These are phyloP conservation scores for Oriolus oriolus DNA, from an alignment of 2,113 vertebrate species.

Conservation along the genomic window DNA sequence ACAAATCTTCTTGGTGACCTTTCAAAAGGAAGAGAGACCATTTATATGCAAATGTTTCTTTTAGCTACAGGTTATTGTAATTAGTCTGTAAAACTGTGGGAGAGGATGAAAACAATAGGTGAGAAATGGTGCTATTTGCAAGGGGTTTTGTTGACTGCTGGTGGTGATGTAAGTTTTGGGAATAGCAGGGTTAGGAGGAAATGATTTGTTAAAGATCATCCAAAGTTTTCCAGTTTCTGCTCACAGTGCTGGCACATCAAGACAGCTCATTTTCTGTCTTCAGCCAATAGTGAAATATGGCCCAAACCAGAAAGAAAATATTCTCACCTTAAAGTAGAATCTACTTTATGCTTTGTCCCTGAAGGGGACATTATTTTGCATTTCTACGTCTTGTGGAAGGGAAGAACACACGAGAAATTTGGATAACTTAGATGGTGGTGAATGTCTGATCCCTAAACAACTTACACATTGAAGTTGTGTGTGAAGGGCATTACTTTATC, in stretches of 20 bases:
- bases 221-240: not conserved
- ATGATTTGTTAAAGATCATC: not conserved
- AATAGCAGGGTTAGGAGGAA: not conserved
- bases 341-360: not conserved
- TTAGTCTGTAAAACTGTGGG: not conserved
- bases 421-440: not conserved
- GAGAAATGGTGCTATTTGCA: constrained; percentile 8
- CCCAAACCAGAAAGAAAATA: not conserved
- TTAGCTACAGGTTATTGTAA: not conserved
- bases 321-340: not conserved
- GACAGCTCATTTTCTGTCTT: not conserved
- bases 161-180: not conserved
- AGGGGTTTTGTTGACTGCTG: not conserved
- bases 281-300: not conserved
- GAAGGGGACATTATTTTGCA: not conserved
- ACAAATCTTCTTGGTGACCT: not conserved
- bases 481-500: not conserved
- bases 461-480: not conserved
- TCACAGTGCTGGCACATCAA: not conserved
- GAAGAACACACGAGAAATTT: not conserved
- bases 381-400: not conserved
- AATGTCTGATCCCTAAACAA: not conserved
- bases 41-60: constrained; percentile 12
- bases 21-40: not conserved
- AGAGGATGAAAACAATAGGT: not conserved